Evolutionary conservation across 2,113 vertebrate genomes (phyloP), one percentile per base, ranked within the genome.

Genomic region (Tachuris rubrigastra): DNA sequence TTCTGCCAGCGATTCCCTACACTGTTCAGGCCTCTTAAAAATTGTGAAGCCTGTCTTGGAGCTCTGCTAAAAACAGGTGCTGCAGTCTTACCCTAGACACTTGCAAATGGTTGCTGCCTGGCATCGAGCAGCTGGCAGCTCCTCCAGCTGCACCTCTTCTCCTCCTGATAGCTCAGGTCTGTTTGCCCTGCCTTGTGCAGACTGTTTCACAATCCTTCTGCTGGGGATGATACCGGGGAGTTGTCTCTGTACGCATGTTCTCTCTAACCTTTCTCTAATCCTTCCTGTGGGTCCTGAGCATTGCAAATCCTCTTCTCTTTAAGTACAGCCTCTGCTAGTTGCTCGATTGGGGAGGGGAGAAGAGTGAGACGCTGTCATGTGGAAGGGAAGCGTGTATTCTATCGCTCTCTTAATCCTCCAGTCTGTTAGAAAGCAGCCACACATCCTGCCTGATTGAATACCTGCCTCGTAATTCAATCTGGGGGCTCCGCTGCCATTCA

Each of bases 371-470:
- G 91, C 95, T 87, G 92, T 94, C 87, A 77, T 92, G 91, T 95
- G 94, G 87, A 94, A 95, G 94, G 66, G 35, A 76, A 90, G 55
- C 77, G 20, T 78, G 78, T 91, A 84, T 94, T 59, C 88, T 86
- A 88, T 83, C 0, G 10, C 82, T 89, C 62, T 74, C 74, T 49
- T 96, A 96, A 96, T 95, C 92, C 86, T 80, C 46, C 59, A 50
- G 73, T 52, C 82, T 85, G 82, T 75, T 89, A 79, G 77, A 87
- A 92, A 79, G 90, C 82, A 92, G 93, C 79, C 84, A 83, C 83
- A 23, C 84, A 77, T 97, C 92, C 94, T 90, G 95, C 55, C 88
- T 92, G 95, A 96, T 96, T 91, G 93, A 97, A 95, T 96, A 95
- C 95, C 92, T 95, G 87, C 94, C 85, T 95, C 5, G 58, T 97